Evolutionary conservation across 2,888 invertebrate species (phyloP).

Genomic region (Orchesella flavescens): DNA sequence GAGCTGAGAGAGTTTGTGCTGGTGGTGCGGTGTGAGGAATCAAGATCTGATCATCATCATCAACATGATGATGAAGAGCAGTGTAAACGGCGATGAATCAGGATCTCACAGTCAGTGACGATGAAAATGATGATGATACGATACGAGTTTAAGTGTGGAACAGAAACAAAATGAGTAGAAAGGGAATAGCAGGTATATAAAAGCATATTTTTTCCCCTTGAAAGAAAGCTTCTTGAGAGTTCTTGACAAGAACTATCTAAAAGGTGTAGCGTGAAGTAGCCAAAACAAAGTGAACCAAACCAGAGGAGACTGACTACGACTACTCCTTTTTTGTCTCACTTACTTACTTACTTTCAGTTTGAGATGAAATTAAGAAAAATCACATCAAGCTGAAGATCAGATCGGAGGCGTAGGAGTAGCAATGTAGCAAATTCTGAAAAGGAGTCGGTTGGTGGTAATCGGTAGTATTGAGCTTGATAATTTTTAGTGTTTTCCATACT

Average conservation of each 20-base stretch:
- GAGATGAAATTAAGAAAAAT: too few species aligned
- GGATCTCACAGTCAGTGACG: constrained; percentile 39
- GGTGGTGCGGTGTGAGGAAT: constrained; percentile 3
- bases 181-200: too few species aligned
- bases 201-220: background rate
- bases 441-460: too few species aligned
- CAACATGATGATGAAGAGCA: constrained; percentile 44
- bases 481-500: too few species aligned
- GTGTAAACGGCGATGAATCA: constrained; percentile 59
- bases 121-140: constrained; percentile 18
- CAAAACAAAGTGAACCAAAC: constrained; percentile 1
- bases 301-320: background rate
- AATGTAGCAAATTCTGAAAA: background rate
- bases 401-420: constrained; percentile 10
- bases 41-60: constrained; percentile 52
- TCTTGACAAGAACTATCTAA: constrained; percentile 43
- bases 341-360: too few species aligned
- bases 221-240: constrained; percentile 27
- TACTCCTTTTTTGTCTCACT: background rate
- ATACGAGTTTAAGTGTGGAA: constrained; percentile 31
- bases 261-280: constrained; percentile 41
- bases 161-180: constrained; percentile 20
- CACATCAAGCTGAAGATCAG: too few species aligned
- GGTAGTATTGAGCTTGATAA: too few species aligned
- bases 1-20: background rate